Evolutionary conservation across 2,797 vertebrate genomes (phyloP), one percentile per base, ranked within the genome.

Genomic region (Neoniphon sammara): DNA sequence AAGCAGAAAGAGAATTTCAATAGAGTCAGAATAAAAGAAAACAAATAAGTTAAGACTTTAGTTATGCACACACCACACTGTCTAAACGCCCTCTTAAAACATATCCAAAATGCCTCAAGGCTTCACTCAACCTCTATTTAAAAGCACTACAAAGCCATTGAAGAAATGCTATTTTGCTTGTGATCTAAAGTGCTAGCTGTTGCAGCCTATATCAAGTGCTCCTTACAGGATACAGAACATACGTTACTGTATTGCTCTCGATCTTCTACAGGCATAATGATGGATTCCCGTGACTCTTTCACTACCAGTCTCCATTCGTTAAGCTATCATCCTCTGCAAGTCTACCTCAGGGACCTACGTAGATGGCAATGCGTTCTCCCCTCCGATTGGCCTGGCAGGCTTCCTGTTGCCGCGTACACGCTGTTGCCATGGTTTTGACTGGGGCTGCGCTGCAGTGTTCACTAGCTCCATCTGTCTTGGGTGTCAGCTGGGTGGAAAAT

Each of bases 351-450:
- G 81, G 82, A 81, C 70, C 66, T 64, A 72, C 80, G 85, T 87
- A 83, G 81, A 87, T 57, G 73, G 63, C 66, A 59, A 53, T 62
- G 70, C 36, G 17, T 62, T 81, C 81, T 70, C 65, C 66, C 61
- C 72, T 78, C 81, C 9, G 71, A 92, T 90, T 90, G 88, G 88
- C 85, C 89, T 79, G 73, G 83, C 83, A 78, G 63, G 76, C 78
- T 87, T 90, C 83, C 75, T 81, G 86, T 90, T 87, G 87, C 86
- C 49, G 78, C 39, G 57, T 70, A 55, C 70, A 73, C 60, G 50
- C 80, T 85, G 91, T 93, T 93, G 86, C 91, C 84, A 92, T 93
- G 92, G 91, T 89, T 88, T 77, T 74, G 44, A 71, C 69, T 71
- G 75, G 36, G 83, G 74, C 67, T 77, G 84, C 39, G 78, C 86